Base-by-base conservation (phyloP, 2,888 invertebrate genomes). In the Caenorhabditis plicata region DNA sequence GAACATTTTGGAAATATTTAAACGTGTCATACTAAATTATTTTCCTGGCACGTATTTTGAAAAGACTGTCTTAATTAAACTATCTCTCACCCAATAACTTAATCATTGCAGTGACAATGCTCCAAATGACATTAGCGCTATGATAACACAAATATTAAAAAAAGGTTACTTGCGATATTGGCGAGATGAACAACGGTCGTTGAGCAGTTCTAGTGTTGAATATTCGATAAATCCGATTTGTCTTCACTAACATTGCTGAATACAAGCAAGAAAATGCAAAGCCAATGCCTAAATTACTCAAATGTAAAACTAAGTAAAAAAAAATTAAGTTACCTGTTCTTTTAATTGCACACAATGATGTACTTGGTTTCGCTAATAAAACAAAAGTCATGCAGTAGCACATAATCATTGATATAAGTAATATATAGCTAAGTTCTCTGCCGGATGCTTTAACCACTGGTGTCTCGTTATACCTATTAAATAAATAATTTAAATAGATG, bases 371-470 rank as follows among this genome's bases (percentile, higher is more conserved):
- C 27, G 88, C 85, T 38, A 89, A 84, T 64, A 89, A 86, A 7
- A 88, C 84, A 76, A 89, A 88, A 5, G 88, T 88, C 83, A 88
- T 88, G 31, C 61, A 43, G 32, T 89, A 89, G 71, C 88, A 88
- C 46, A 87, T 84, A 23, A 88, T 82, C 69, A 89, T 87, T 4
- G 89, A 88, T 51, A 85, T 83, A 3, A 89, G 82, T 1, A 89
- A 84, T 2, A 80, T 73, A 40, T 88, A 89, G 81, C 89, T 89
- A 5, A 90, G 83, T 78, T 89, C 89, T 13, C 89, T 83, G 0
- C 89, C 89, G 0, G 88, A 88, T 1, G 89, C 89, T 85, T 88
- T 88, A 15, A 78, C 79, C 13, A 89, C 85, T 0, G 88, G 88
- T 0, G 88, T 89, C 42, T 83, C 83, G 72, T 84, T 84, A 80